phyloP scores from a whole-genome alignment of 2,113 vertebrate species.

The Melanocharis versteri region DNA sequence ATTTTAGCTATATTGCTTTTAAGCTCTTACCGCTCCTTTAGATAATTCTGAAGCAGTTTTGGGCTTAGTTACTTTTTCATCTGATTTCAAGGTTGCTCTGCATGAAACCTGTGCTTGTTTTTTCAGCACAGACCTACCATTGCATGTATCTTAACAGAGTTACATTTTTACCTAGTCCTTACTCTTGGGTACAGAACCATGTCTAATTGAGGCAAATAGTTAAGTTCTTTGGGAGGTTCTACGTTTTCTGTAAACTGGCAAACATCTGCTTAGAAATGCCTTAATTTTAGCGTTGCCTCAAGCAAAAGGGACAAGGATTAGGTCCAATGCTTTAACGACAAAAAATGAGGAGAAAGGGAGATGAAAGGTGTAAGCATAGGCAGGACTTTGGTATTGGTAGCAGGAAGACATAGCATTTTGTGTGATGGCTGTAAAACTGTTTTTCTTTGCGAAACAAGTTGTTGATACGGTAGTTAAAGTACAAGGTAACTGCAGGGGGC shows the following conservation, averaged over 20 bases:
- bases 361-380: neutral
- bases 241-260: neutral
- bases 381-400: neutral
- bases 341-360: neutral
- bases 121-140: neutral
- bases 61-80: neutral
- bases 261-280: neutral
- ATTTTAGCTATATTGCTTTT: neutral
- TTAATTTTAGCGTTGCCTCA: neutral
- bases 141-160: neutral
- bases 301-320: neutral
- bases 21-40: rapidly evolving
- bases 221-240: neutral
- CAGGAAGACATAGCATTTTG: neutral
- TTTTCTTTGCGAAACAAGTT: neutral
- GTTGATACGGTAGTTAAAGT: neutral
- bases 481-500: neutral
- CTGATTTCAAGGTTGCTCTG: neutral
- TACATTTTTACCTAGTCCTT: neutral
- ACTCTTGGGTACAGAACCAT: neutral
- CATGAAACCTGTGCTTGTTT: neutral
- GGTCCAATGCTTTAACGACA: neutral
- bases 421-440: neutral
- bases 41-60: neutral
- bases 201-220: neutral